Conservation (phyloP, 2,113 vertebrate species). For the Elachura formosa region DNA sequence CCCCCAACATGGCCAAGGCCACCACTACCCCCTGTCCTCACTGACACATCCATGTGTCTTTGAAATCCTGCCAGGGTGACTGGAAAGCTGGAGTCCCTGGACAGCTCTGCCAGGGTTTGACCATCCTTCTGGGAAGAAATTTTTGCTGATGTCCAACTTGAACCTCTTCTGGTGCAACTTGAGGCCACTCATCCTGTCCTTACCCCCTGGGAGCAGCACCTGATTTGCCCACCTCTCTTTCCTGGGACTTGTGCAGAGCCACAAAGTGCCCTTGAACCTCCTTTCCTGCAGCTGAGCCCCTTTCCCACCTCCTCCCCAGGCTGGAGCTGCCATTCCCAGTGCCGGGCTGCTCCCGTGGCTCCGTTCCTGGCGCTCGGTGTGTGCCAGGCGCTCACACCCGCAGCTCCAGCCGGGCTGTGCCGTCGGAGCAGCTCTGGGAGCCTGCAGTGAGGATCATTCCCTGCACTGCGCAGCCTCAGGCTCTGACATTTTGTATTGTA, state of each 20-base stretch:
- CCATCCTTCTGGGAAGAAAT: not conserved
- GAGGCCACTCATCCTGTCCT: not conserved
- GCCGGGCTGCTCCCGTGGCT: not conserved
- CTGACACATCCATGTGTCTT: not conserved
- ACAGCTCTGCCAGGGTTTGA: not conserved
- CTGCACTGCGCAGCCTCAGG: not conserved
- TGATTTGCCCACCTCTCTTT: not conserved
- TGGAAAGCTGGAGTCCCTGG: too few relatives aligned
- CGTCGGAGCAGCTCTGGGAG: not conserved
- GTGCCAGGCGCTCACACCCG: accelerated
- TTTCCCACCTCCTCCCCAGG: not conserved
- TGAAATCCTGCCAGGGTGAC: not conserved
- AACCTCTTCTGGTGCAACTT: accelerated
- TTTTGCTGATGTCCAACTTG: not conserved
- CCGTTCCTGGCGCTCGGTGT: accelerated
- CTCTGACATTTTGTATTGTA: not conserved
- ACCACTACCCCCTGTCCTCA: not conserved
- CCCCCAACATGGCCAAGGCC: not conserved
- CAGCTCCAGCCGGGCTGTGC: not conserved
- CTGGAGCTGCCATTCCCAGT: accelerated
- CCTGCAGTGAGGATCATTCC: not conserved
- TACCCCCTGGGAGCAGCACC: not conserved
- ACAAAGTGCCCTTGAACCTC: not conserved
- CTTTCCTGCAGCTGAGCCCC: not conserved
- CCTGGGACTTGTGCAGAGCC: not conserved